phyloP scores from a whole-genome alignment of 2,797 vertebrate genomes.

The Characodon lateralis region DNA sequence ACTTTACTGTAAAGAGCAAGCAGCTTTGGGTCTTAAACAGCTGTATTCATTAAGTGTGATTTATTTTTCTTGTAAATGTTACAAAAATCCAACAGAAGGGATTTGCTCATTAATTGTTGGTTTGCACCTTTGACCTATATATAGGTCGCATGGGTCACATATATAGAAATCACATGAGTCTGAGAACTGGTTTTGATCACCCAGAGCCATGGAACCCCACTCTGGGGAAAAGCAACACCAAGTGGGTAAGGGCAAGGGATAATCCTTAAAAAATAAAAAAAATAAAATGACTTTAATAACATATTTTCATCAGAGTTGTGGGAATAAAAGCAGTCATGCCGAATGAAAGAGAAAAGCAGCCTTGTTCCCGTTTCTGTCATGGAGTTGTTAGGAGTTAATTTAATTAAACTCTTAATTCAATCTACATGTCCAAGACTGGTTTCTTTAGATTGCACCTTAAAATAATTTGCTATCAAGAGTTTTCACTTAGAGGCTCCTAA shows the following conservation, averaged over 20 bases:
- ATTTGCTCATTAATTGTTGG: not conserved
- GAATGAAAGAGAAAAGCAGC: not conserved
- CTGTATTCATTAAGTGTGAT: not conserved
- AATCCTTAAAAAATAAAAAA: not conserved
- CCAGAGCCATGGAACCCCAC: too few species aligned
- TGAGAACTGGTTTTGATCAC: not conserved
- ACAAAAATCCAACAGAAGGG: not conserved
- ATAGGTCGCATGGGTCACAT: not conserved
- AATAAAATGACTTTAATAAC: too few species aligned
- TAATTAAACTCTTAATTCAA: not conserved
- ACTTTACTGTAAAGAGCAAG: too few species aligned
- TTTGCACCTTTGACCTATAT: not conserved
- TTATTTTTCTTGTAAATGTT: not conserved
- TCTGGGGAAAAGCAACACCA: too few species aligned
- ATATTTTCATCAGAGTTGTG: not conserved
- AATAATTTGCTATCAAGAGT: not conserved
- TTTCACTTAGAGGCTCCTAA: not conserved
- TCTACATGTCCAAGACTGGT: not conserved
- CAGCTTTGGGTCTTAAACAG: not conserved
- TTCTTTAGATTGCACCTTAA: not conserved
- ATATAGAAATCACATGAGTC: not conserved
- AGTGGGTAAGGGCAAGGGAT: not conserved
- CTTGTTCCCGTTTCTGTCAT: not conserved
- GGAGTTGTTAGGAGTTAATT: too few species aligned
- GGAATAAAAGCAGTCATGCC: not conserved